These are phyloP conservation scores for Aphaenogaster ashmeadi DNA, from an alignment of 1,140 invertebrate genomes.

Conservation along the genomic window DNA sequence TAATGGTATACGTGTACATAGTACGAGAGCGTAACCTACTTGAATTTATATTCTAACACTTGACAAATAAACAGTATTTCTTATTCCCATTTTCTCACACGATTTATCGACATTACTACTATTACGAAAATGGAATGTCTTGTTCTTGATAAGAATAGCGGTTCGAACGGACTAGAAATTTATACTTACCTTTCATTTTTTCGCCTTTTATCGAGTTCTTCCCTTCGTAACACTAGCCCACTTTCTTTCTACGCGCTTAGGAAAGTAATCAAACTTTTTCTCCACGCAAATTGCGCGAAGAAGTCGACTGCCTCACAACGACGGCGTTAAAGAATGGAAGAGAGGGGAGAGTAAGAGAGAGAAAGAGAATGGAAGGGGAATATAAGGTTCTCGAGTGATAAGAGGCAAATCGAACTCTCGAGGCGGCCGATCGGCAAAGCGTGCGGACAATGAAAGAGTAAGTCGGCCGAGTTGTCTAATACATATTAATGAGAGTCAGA, in stretches of 20 bases:
- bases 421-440: slow-evolving; percentile 72
- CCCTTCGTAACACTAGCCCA: slow-evolving; percentile 63
- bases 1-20: background rate
- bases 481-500: slow-evolving; percentile 75
- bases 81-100: background rate
- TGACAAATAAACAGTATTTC: background rate
- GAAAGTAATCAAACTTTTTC: slow-evolving; percentile 71
- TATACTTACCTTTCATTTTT: slow-evolving; percentile 21
- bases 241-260: slow-evolving; percentile 52
- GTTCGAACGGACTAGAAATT: slow-evolving; percentile 27
- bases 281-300: slow-evolving; percentile 62
- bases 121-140: slow-evolving; percentile 41
- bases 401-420: slow-evolving; percentile 74
- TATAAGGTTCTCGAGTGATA: slow-evolving; percentile 67
- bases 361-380: slow-evolving; percentile 11
- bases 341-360: background rate
- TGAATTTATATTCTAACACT: background rate
- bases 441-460: slow-evolving; percentile 76
- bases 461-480: slow-evolving; percentile 76
- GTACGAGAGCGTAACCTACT: background rate
- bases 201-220: slow-evolving; percentile 47
- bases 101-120: slow-evolving; percentile 27
- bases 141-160: slow-evolving; percentile 22
- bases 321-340: background rate
- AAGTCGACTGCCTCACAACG: slow-evolving; percentile 40